Evolutionary conservation across 1,140 invertebrate genomes (phyloP).

Genomic region (Asobara japonica): DNA sequence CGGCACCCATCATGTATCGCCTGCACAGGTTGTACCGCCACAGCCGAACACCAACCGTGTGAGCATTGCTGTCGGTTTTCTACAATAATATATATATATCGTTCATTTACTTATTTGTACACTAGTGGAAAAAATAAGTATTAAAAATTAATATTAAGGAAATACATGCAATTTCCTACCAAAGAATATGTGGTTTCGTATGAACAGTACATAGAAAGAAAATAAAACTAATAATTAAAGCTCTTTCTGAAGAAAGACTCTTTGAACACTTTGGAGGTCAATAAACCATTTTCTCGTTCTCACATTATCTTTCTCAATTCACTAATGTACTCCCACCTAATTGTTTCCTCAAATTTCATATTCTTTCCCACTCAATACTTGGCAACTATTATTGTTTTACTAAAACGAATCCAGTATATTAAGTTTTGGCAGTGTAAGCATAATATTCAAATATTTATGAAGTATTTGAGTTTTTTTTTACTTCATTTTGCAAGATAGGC

Average conservation of each 20-base stretch:
- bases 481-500: neutral
- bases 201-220: neutral
- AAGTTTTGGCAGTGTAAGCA: slow-evolving; percentile 26
- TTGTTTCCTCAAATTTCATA: neutral
- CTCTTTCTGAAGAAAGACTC: no score
- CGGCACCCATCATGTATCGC: no score
- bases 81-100: slow-evolving; percentile 6
- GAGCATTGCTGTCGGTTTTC: no score
- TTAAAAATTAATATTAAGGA: neutral
- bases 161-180: neutral
- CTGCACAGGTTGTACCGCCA: no score
- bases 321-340: no score
- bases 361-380: neutral
- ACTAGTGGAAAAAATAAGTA: slow-evolving; percentile 11
- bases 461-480: neutral
- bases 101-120: slow-evolving; percentile 16
- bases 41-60: no score
- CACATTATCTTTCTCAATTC: neutral
- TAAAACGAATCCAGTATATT: neutral
- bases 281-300: neutral
- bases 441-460: neutral
- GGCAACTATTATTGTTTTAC: neutral
- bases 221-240: neutral
- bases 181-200: neutral
- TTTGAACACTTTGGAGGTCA: neutral